A percentile compares a stretch with the other conserved stretches of the same genome.
phyloP scores from a whole-genome alignment of 92 coral and sea anemone genomes.

The Nematostella vectensis region DNA sequence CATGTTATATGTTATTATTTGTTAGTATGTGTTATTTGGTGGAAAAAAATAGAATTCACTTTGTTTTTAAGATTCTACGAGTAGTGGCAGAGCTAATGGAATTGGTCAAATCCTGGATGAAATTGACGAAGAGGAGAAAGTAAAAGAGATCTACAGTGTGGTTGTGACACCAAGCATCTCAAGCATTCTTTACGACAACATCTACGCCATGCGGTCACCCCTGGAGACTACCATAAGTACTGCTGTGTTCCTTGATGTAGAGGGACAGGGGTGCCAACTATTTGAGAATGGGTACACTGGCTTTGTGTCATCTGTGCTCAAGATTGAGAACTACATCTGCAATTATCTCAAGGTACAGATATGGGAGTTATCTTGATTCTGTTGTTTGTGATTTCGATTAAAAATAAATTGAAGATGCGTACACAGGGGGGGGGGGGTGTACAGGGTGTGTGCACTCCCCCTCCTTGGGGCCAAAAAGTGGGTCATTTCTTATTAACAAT shows the following conservation, averaged over 20 bases:
- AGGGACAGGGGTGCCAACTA: slow-evolving; percentile 68
- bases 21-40: too few relatives aligned
- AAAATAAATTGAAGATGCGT: too few relatives aligned
- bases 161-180: slow-evolving; percentile 66
- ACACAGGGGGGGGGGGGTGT: too few relatives aligned
- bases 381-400: neutral
- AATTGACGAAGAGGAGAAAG: slow-evolving; percentile 66
- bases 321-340: slow-evolving; percentile 60
- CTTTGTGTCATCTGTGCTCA: slow-evolving; percentile 73
- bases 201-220: slow-evolving; percentile 54
- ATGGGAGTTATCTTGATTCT: neutral
- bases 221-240: slow-evolving; percentile 57
- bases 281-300: slow-evolving; percentile 79
- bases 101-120: slow-evolving; percentile 38
- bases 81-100: slow-evolving; percentile 38
- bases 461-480: too few relatives aligned
- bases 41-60: too few relatives aligned
- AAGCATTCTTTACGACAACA: slow-evolving; percentile 34
- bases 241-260: slow-evolving; percentile 62
- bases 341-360: slow-evolving; percentile 72
- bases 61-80: slow-evolving; percentile 34
- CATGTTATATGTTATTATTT: too few relatives aligned
- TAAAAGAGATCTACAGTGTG: slow-evolving; percentile 46
- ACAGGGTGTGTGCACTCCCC: too few relatives aligned
- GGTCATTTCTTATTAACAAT: too few relatives aligned